A percentile compares a stretch with the other conserved stretches of the same genome.
Evolutionary conservation across 2,888 invertebrate species (phyloP).

Genomic region (Enchytraeus crypticus): DNA sequence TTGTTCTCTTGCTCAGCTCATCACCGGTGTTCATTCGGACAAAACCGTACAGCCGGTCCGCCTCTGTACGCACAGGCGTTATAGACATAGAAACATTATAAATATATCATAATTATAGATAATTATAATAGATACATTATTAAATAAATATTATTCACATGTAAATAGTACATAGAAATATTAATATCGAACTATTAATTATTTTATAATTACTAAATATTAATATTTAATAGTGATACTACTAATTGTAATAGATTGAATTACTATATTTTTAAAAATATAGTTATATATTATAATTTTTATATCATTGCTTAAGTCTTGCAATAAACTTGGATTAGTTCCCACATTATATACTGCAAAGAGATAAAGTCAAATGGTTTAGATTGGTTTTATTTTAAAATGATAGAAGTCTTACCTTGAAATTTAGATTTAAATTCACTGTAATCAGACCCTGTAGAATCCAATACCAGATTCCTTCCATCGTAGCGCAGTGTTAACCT

Average conservation of each 20-base stretch:
- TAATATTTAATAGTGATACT: no score
- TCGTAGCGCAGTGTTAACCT: constrained; percentile 72
- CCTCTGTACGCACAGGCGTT: constrained; percentile 50
- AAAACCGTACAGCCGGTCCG: constrained; percentile 67
- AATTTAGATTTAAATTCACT: constrained; percentile 46
- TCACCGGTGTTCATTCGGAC: constrained; percentile 61
- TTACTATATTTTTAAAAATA: no score
- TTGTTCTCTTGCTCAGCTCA: constrained; percentile 67
- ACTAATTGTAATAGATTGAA: no score
- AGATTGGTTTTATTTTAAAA: no score
- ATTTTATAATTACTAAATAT: not conserved
- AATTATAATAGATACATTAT: not conserved
- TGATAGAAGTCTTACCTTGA: constrained; percentile 23
- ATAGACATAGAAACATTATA: no score
- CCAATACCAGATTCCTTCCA: constrained; percentile 60
- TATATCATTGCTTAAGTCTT: no score
- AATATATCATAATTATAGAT: no score
- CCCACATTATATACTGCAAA: no score
- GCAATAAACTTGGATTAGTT: no score
- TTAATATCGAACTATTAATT: not conserved
- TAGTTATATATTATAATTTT: no score
- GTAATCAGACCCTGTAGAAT: constrained; percentile 62
- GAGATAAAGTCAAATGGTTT: no score
- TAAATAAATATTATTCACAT: not conserved
- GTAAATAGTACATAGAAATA: not conserved